phyloP scores from a whole-genome alignment of 2,888 invertebrate species.

The Cryptocephalus moraei region DNA sequence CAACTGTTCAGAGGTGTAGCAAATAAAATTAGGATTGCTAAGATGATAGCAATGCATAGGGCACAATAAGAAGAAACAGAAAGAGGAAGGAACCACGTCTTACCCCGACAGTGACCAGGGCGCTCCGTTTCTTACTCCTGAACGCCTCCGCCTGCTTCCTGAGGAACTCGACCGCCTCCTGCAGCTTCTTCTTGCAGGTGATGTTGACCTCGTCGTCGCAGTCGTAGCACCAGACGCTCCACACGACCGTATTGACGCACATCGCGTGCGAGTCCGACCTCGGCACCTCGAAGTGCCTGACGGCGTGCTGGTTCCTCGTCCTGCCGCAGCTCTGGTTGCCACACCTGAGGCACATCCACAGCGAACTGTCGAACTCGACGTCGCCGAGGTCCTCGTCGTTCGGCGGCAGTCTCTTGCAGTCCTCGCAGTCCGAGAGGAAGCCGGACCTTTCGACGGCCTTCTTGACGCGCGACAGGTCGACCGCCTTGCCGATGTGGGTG shows the following conservation, averaged over 20 bases:
- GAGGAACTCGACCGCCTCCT: conserved; percentile 64
- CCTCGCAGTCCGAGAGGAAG: conserved; percentile 44
- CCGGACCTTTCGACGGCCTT: conserved; percentile 38
- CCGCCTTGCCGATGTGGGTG: conserved; percentile 58
- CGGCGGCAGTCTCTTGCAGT: conserved; percentile 24
- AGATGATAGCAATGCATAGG: too few species aligned
- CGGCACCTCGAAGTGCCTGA: conserved; percentile 63
- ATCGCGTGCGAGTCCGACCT: conserved; percentile 68
- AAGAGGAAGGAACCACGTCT: too few species aligned
- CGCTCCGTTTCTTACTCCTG: conserved; percentile 15
- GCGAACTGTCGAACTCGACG: conserved; percentile 40
- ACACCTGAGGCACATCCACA: conserved; percentile 78
- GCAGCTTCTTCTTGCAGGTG: conserved; percentile 49
- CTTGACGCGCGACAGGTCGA: conserved; percentile 51
- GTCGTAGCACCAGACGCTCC: conserved; percentile 69
- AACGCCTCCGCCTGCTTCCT: conserved; percentile 43
- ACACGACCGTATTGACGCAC: conserved; percentile 59
- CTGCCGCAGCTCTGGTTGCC: conserved; percentile 69
- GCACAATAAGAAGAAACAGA: too few species aligned
- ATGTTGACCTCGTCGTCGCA: conserved; percentile 62
- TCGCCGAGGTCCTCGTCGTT: conserved; percentile 22
- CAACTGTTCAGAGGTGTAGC: too few species aligned
- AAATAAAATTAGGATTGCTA: too few species aligned
- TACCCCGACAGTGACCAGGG: conserved; percentile 10
- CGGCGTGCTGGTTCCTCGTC: conserved; percentile 56